Conservation (phyloP, 1,140 invertebrate species). For the Cherax destructor region DNA sequence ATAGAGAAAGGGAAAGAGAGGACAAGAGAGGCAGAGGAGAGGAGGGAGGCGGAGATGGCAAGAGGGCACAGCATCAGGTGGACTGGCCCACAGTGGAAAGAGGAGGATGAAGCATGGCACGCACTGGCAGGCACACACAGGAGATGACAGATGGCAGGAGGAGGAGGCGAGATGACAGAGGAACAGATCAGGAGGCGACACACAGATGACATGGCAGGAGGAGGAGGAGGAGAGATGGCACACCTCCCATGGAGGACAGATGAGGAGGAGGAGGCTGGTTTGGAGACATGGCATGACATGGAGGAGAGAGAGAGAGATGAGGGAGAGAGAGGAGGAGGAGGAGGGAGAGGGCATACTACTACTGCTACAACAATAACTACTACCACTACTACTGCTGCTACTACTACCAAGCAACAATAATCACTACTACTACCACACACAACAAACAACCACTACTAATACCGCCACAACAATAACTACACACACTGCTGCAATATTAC, state of each 20-base stretch:
- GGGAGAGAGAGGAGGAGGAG: not conserved
- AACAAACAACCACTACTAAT: no score
- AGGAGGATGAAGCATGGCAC: not conserved
- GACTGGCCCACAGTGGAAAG: not conserved
- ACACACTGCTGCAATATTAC: no score
- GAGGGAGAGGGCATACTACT: not conserved
- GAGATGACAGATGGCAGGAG: not conserved
- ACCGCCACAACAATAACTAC: no score
- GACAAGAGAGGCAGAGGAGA: no score
- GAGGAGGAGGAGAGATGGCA: not conserved
- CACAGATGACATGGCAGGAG: not conserved
- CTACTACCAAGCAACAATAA: no score
- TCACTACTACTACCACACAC: no score
- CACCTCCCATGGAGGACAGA: not conserved
- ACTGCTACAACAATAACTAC: no score
- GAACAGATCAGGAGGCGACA: not conserved
- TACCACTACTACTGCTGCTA: no score
- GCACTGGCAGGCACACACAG: not conserved
- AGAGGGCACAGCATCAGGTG: not conserved
- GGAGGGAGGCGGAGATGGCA: no score
- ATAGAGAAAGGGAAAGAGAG: no score
- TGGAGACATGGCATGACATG: not conserved
- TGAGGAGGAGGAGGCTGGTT: not conserved
- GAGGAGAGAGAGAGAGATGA: not conserved
- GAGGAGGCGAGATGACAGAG: not conserved